Evolutionary conservation across 2,113 vertebrate species (phyloP).

Genomic region (Trinectes maculatus): DNA sequence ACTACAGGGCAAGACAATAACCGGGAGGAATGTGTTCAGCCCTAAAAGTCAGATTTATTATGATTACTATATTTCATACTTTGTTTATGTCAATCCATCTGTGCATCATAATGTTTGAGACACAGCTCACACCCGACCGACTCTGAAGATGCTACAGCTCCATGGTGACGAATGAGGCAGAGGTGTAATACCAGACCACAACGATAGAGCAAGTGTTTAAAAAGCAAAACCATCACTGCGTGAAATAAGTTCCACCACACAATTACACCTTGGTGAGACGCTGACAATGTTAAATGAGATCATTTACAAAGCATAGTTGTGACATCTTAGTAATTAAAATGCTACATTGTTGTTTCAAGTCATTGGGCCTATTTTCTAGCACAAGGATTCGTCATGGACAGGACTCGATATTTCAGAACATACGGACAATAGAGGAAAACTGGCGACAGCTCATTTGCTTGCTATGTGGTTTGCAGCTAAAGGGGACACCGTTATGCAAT

Average conservation of each 20-base stretch:
- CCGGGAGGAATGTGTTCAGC: constrained; percentile 35
- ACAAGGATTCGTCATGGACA: background rate
- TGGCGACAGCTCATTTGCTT: constrained; percentile 5
- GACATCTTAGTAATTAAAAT: background rate
- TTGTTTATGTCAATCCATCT: constrained; percentile 63
- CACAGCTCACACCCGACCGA: constrained; percentile 23
- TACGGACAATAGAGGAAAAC: background rate
- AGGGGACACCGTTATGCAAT: constrained; percentile 13
- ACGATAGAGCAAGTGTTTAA: constrained; percentile 19
- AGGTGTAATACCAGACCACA: constrained; percentile 34
- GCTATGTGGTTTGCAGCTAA: constrained; percentile 14
- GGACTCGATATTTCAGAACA: background rate
- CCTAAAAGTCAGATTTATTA: constrained; percentile 40
- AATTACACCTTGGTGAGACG: constrained; percentile 24
- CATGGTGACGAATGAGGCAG: constrained; percentile 40
- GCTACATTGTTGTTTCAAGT: background rate
- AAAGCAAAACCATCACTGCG: constrained; percentile 12
- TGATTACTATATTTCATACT: constrained; percentile 54
- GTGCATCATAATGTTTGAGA: constrained; percentile 50
- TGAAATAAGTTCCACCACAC: constrained; percentile 43
- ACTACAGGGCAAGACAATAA: constrained; percentile 18
- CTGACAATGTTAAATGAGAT: constrained; percentile 1
- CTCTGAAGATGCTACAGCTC: constrained; percentile 17
- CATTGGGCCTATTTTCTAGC: background rate
- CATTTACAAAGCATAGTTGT: background rate